Evolutionary conservation across 2,797 vertebrate species (phyloP), one percentile per base, ranked within the genome.

Genomic region (Bovichtus diacanthus): DNA sequence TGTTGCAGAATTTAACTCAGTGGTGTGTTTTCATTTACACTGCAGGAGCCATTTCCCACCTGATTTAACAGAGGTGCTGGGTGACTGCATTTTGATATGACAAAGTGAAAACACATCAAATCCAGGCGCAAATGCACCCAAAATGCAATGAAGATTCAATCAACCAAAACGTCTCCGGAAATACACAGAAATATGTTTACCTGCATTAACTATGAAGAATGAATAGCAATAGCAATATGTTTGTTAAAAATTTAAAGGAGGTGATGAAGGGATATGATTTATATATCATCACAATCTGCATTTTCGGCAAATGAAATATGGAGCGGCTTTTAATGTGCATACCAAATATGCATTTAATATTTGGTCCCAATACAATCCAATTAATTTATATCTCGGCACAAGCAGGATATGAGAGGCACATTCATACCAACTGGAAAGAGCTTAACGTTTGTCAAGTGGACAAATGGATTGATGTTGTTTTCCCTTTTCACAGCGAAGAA

Each of bases 401-500:
- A 23, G 74, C 43, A 66, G 61, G 2, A 60, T 68, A 47, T 21
- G 56, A 73, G 39, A 72, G 7, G 19, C 18, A 49, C 39, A 71
- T 59, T 74, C 72, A 76, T 68, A 49, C 63, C 41, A 53, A 82
- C 41, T 59, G 66, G 38, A 72, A 51, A 54, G 11, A n/a, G 31
- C 43, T 78, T 81, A 29, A 70, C 84, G 74, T 84, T 81, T 75
- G 66, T 76, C 43, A 76, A 80, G 63, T 74, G 63, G 41, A 50
- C 9, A 58, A 59, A 80, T 65, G 49, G 27, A 74, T 73, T 61
- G 53, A 75, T 64, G 15, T 12, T 59, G 39, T 61, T 87, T 87
- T 46, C n/a, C 36, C 27, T 77, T 83, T 75, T 78, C 5, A 46
- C 21, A 61, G 51, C 56, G 19, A 74, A 64, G 16, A 67, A 51